These are phyloP conservation scores for Dicrurus megarhynchus DNA, from an alignment of 2,113 vertebrate genomes.

Conservation along the genomic window DNA sequence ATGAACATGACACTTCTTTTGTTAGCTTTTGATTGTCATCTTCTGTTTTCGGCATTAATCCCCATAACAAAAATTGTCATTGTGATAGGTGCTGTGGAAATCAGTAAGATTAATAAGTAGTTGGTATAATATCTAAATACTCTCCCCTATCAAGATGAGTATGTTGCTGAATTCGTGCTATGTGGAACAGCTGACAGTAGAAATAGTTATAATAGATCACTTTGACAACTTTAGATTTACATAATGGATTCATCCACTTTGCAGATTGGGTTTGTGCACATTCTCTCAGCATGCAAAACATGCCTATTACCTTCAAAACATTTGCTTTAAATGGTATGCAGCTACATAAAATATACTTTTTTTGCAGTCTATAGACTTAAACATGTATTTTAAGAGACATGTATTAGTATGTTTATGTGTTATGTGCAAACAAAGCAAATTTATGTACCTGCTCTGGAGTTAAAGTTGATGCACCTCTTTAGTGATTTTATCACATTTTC, in stretches of 20 bases:
- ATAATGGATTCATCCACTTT: conserved; percentile 41
- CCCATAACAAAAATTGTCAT: neutral
- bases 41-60: neutral
- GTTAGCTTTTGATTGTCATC: conserved; percentile 11
- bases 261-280: neutral
- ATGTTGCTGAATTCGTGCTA: neutral
- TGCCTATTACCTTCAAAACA: neutral
- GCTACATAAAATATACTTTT: neutral
- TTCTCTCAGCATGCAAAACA: neutral
- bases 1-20: neutral
- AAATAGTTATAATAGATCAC: conserved; percentile 57
- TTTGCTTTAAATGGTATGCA: neutral
- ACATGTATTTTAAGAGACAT: neutral
- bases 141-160: neutral
- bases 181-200: conserved; percentile 43
- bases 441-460: neutral
- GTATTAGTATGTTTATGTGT: neutral
- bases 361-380: neutral
- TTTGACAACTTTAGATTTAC: conserved; percentile 55
- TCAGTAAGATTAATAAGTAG: conserved; percentile 15
- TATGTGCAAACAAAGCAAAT: neutral
- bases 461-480: neutral
- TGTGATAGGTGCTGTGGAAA: neutral
- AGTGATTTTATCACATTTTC: neutral
- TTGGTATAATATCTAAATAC: neutral